Base-by-base conservation (phyloP, 2,113 vertebrate species). In the Aplodontia rufa region DNA sequence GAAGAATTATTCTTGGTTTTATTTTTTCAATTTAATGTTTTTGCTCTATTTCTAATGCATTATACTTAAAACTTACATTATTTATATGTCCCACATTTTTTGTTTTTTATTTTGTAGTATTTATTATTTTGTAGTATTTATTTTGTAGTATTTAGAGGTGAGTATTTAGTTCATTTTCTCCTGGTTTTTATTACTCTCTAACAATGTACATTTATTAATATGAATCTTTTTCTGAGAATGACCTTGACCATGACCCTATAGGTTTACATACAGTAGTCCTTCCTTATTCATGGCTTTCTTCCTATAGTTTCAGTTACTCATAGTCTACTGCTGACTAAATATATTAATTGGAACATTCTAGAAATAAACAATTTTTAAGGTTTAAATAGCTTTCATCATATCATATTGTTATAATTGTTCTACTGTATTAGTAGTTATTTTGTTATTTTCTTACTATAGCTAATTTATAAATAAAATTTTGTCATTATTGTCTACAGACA, bases 181-280 rank as follows among this genome's bases (percentile, higher is more conserved):
- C 47, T 13, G 42, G 7, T 37, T 84, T 66, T 94, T 87, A 71
- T 69, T 93, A 58, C n/a, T 85, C 1, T 85, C n/a, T 85, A 75
- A 49, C 68, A 74, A 51, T 35, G 45, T 8, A 80, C n/a, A 90
- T 69, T 90, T 32, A 30, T 24, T 91, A n/a, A 24, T 53, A 7
- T 35, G 8, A 14, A 68, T 66, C 78, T 96, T 87, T 45, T 87
- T 78, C 85, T 91, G 53, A 93, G 13, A 93, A 87, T 69, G 51
- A 87, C 47, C 22, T 90, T 87, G 40, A 37, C 35, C 49, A 9
- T 68, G n/a, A 45, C 7, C 2, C 42, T n/a, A 69, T 30, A 24
- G 16, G 24, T 76, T 93, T 90, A 51, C 11, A 83, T 37, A 17
- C 16, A 9, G 6, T 22, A 32, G 58, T 45, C 30, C 6, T 8